Conservation (phyloP, 35 echinoderm and acorn worm genomes). For the Ophiothrix spiculata region DNA sequence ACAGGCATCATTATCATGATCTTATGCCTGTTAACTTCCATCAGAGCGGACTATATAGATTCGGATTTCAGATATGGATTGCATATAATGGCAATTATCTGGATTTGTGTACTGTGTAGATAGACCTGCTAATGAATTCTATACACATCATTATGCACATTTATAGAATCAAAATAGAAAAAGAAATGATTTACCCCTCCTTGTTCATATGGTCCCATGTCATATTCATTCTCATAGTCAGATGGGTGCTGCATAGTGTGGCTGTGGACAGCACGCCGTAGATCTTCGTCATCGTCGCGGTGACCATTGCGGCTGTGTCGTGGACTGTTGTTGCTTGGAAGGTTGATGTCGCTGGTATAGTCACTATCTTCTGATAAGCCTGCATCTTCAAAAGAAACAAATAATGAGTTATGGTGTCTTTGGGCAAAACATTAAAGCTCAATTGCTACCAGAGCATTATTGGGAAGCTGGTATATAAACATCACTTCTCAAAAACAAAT, state of each 20-base stretch:
- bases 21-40: too few relatives aligned
- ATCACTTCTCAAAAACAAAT: too few relatives aligned
- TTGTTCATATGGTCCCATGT: conserved; percentile 2
- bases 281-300: neutral
- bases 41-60: too few relatives aligned
- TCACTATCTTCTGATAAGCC: conserved; percentile 98
- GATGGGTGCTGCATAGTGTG: neutral
- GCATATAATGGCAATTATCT: too few relatives aligned
- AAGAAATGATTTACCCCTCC: conserved; percentile 17
- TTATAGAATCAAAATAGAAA: too few relatives aligned
- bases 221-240: conserved; percentile 34
- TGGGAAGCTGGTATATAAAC: neutral
- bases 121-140: too few relatives aligned
- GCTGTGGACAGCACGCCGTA: neutral
- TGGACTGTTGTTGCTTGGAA: conserved; percentile 68
- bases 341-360: conserved; percentile 96
- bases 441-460: neutral
- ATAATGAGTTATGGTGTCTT: neutral
- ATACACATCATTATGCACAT: too few relatives aligned
- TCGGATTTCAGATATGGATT: too few relatives aligned
- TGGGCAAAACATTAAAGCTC: neutral
- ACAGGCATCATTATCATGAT: too few relatives aligned
- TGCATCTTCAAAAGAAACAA: neutral
- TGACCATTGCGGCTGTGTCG: conserved; percentile 41
- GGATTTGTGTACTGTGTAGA: too few relatives aligned